These are phyloP conservation scores for Clivina fossor DNA, from an alignment of 2,888 invertebrate genomes.

Conservation along the genomic window DNA sequence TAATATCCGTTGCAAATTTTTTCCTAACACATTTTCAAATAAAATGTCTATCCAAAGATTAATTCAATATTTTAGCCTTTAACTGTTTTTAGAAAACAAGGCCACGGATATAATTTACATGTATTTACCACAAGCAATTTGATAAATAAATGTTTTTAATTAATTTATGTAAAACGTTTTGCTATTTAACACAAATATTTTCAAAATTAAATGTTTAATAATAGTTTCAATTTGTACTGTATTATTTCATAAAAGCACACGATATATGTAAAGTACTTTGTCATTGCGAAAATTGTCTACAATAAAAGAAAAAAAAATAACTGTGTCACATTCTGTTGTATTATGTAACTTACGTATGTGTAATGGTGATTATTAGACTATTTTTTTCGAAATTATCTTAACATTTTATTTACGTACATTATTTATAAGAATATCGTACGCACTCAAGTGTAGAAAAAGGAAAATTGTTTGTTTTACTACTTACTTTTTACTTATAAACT, in stretches of 20 bases:
- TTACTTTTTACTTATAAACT: background rate
- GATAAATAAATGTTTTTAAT: no score
- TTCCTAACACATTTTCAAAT: no score
- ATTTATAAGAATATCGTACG: background rate
- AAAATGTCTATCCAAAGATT: no score
- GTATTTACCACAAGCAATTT: background rate
- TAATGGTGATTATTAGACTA: slow-evolving; percentile 25
- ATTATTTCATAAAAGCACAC: background rate
- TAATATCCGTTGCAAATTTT: no score
- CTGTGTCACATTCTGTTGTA: slow-evolving; percentile 22
- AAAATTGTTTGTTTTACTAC: background rate
- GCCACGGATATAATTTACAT: slow-evolving; percentile 3
- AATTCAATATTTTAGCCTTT: no score
- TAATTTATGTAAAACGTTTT: slow-evolving; percentile 8
- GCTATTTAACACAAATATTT: slow-evolving; percentile 3
- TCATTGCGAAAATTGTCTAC: slow-evolving; percentile 27
- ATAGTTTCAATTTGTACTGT: slow-evolving; percentile 9
- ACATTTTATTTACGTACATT: no score
- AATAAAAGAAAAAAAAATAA: slow-evolving; percentile 19
- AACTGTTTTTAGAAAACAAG: no score
- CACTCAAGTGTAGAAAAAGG: slow-evolving; percentile 19
- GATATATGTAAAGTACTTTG: slow-evolving; percentile 9
- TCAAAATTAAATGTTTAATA: slow-evolving; percentile 21
- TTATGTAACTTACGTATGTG: slow-evolving; percentile 19
- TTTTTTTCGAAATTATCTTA: slow-evolving; percentile 20